A percentile compares a stretch with the other conserved stretches of the same genome.
Evolutionary conservation across 2,797 vertebrate genomes (phyloP).

Genomic region (Sebastes dallii): DNA sequence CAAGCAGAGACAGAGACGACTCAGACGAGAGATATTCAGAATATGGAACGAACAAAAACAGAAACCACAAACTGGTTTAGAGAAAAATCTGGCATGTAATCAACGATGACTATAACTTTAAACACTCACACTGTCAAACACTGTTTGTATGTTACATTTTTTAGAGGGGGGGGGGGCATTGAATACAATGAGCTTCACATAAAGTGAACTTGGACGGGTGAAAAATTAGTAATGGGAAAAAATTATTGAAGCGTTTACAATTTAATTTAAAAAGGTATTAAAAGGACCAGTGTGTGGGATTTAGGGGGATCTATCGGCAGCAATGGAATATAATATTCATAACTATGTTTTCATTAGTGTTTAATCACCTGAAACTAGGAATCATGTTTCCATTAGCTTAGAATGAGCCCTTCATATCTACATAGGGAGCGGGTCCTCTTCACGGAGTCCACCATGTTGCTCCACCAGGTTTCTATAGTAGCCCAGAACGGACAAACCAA

Average conservation of each 20-base stretch:
- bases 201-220: background rate
- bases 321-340: too few species aligned
- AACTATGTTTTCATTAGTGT: too few species aligned
- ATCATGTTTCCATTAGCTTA: too few species aligned
- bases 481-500: too few species aligned
- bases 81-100: background rate
- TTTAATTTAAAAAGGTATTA: background rate
- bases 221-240: background rate
- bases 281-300: background rate
- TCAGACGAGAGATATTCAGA: background rate
- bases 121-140: background rate
- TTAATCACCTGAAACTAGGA: too few species aligned
- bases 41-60: background rate
- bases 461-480: too few species aligned
- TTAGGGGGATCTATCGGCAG: background rate
- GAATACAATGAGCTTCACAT: background rate
- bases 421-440: too few species aligned
- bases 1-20: constrained; percentile 27
- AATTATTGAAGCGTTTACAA: background rate
- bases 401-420: too few species aligned
- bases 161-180: accelerated
- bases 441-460: too few species aligned
- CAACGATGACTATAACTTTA: background rate
- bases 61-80: constrained; percentile 28
- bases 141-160: background rate